These are phyloP conservation scores for Ladona fulva DNA, from an alignment of 1,140 invertebrate genomes.

Conservation along the genomic window DNA sequence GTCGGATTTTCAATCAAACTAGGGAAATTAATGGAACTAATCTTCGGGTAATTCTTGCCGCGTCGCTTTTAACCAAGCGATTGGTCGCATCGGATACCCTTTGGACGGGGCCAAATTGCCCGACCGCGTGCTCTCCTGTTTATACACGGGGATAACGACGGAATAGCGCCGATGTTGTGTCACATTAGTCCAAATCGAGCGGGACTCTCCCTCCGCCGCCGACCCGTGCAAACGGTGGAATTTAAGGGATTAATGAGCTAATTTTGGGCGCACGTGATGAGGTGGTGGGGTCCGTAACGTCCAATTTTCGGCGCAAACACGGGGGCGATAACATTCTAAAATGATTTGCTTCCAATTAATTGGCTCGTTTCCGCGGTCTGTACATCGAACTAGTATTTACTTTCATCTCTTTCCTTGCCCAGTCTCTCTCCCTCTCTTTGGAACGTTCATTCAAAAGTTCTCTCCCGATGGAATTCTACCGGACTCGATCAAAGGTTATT, in stretches of 20 bases:
- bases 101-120: no score
- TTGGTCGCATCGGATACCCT: no score
- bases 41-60: no score
- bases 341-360: slow-evolving; percentile 2
- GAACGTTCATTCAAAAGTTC: no score
- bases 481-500: not conserved
- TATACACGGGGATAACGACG: no score
- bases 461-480: not conserved
- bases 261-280: not conserved
- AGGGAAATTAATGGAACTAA: no score
- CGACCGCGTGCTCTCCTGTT: no score
- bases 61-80: no score
- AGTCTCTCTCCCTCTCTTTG: not conserved
- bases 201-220: no score
- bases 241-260: slow-evolving; percentile 6
- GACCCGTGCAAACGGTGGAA: not conserved
- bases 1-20: no score
- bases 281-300: not conserved
- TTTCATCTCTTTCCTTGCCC: not conserved
- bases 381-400: not conserved
- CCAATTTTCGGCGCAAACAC: not conserved
- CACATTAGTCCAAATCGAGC: no score
- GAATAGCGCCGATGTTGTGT: no score
- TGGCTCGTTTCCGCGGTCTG: not conserved
- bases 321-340: not conserved